Conservation (phyloP, 2,888 invertebrate species). For the Cryptus armator region DNA sequence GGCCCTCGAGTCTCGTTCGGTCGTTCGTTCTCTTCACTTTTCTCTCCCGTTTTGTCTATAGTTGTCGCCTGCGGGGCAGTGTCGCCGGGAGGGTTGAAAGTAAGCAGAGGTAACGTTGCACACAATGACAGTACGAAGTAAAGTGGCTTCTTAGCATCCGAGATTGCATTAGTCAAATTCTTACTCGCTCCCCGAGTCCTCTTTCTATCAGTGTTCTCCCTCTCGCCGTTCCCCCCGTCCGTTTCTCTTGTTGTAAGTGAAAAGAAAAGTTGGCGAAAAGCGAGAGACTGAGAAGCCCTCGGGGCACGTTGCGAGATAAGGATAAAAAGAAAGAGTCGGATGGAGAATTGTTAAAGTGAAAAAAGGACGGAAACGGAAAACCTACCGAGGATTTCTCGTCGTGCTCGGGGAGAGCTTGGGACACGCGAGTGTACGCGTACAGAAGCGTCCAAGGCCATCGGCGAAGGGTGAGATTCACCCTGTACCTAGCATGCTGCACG, state of each 20-base stretch:
- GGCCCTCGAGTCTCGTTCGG: constrained; percentile 18
- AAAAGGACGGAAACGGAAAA: constrained; percentile 52
- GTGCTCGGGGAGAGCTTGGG: constrained; percentile 36
- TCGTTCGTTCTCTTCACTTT: neutral
- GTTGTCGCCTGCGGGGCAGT: constrained; percentile 40
- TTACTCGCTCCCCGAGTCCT: constrained; percentile 70
- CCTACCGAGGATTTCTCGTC: constrained; percentile 35
- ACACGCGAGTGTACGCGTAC: constrained; percentile 56
- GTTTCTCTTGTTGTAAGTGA: constrained; percentile 55
- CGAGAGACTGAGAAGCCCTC: constrained; percentile 41
- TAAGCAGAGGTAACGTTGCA: constrained; percentile 75
- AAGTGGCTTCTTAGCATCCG: constrained; percentile 82
- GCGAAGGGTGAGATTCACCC: constrained; percentile 53
- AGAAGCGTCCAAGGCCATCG: constrained; percentile 41
- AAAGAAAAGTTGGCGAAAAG: constrained; percentile 66
- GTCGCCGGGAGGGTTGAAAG: constrained; percentile 59
- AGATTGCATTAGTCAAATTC: constrained; percentile 83
- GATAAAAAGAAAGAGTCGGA: constrained; percentile 41
- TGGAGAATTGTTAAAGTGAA: constrained; percentile 23
- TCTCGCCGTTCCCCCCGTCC: constrained; percentile 14
- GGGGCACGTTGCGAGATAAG: constrained; percentile 55
- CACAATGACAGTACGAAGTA: constrained; percentile 73
- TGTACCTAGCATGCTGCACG: constrained; percentile 38
- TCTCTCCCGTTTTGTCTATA: constrained; percentile 1
- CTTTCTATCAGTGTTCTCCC: constrained; percentile 21